phyloP scores from a whole-genome alignment of 2,113 vertebrate genomes.

The Sakesphorus luctuosus region DNA sequence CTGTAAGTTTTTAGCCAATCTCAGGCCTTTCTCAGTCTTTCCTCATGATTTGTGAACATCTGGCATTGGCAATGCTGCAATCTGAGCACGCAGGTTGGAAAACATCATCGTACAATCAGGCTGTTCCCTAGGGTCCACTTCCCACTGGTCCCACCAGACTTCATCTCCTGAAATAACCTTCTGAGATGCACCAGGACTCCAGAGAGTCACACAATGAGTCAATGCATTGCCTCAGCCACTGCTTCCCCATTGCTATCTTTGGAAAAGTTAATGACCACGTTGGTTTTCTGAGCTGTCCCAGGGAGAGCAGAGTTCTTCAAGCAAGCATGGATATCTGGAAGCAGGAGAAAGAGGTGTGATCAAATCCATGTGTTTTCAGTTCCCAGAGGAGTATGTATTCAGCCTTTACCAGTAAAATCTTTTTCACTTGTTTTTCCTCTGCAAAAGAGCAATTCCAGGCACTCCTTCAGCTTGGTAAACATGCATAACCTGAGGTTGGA shows the following conservation, averaged over 20 bases:
- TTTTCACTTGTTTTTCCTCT: conserved; percentile 9
- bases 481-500: background rate
- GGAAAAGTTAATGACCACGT: background rate
- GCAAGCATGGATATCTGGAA: conserved; percentile 2
- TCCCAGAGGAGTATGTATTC: background rate
- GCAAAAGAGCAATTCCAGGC: conserved; percentile 17
- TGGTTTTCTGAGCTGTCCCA: background rate
- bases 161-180: conserved; percentile 2
- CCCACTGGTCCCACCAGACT: background rate
- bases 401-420: conserved; percentile 5
- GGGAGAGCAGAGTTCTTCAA: background rate
- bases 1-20: conserved; percentile 13
- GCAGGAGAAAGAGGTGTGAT: conserved; percentile 26
- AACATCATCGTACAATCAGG: background rate
- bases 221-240: background rate
- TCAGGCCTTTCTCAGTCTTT: background rate
- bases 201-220: background rate
- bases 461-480: conserved; percentile 35
- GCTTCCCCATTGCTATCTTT: background rate
- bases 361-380: conserved; percentile 18
- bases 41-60: conserved; percentile 24
- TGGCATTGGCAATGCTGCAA: conserved; percentile 6
- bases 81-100: conserved; percentile 16
- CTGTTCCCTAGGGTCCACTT: background rate
- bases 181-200: background rate